phyloP scores from a whole-genome alignment of 2,797 vertebrate genomes.

The Aldrovandia affinis region DNA sequence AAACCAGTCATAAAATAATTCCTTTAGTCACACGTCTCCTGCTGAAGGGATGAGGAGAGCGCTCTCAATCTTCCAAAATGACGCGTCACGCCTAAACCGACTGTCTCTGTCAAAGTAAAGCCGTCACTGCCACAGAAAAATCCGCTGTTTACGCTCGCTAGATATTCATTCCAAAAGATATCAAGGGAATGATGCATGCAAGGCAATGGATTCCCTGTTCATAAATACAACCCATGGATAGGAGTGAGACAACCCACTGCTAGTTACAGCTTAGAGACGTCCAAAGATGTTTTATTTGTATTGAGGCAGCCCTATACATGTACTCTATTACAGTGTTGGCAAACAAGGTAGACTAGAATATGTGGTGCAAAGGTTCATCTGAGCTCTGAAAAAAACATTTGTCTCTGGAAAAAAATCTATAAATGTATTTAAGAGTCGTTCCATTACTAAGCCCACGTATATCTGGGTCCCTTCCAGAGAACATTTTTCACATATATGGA shows the following conservation, averaged over 20 bases:
- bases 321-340: neutral
- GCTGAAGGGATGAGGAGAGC: too few relatives aligned
- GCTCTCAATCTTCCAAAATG: too few relatives aligned
- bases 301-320: neutral
- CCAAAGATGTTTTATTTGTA: neutral
- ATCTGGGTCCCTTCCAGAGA: neutral
- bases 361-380: neutral
- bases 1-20: too few relatives aligned
- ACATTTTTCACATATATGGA: too few relatives aligned
- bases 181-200: neutral
- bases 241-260: neutral
- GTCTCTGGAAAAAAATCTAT: neutral
- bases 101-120: neutral
- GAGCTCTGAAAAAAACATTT: too few relatives aligned
- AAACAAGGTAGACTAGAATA: neutral
- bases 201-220: neutral
- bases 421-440: neutral
- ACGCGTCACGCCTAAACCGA: too few relatives aligned
- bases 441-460: neutral
- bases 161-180: neutral
- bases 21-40: too few relatives aligned
- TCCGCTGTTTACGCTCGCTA: neutral
- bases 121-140: neutral
- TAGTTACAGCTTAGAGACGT: neutral
- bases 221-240: neutral